Evolutionary conservation across 1,140 invertebrate genomes (phyloP).

Genomic region (Mercenaria mercenaria): DNA sequence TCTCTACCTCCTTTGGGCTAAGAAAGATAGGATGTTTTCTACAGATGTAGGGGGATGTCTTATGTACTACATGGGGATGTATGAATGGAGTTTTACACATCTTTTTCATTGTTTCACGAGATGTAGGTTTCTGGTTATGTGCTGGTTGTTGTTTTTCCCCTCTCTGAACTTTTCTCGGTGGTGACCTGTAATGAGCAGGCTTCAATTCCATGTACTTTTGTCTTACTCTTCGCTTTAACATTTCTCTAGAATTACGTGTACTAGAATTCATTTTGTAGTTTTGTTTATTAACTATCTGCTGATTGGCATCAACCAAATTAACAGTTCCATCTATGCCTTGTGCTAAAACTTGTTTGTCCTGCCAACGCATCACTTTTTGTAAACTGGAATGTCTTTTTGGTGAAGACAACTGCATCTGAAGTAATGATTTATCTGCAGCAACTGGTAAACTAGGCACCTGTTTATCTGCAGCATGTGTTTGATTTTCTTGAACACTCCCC

Average conservation of each 20-base stretch:
- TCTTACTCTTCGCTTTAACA: background rate
- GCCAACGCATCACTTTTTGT: background rate
- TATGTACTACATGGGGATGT: background rate
- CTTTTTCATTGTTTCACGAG: background rate
- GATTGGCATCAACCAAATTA: background rate
- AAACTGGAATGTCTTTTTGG: background rate
- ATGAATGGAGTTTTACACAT: background rate
- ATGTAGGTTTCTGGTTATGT: background rate
- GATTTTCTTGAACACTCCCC: too few species aligned
- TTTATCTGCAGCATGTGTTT: too few species aligned
- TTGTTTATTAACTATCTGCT: background rate
- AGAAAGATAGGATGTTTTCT: background rate
- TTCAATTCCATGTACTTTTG: constrained; percentile 17
- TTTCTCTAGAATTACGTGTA: background rate
- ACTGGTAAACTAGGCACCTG: too few species aligned
- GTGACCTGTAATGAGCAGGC: constrained; percentile 1
- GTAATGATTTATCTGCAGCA: too few species aligned
- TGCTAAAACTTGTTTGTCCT: background rate
- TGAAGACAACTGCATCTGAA: too few species aligned
- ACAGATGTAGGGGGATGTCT: constrained; percentile 7
- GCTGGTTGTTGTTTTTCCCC: background rate
- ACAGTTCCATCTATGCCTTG: background rate
- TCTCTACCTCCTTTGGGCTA: background rate
- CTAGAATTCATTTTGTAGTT: background rate
- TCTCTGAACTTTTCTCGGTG: constrained; percentile 20